Evolutionary conservation across 1,140 invertebrate species (phyloP), one percentile per base, ranked within the genome.

Genomic region (Tetragonula clypearis): DNA sequence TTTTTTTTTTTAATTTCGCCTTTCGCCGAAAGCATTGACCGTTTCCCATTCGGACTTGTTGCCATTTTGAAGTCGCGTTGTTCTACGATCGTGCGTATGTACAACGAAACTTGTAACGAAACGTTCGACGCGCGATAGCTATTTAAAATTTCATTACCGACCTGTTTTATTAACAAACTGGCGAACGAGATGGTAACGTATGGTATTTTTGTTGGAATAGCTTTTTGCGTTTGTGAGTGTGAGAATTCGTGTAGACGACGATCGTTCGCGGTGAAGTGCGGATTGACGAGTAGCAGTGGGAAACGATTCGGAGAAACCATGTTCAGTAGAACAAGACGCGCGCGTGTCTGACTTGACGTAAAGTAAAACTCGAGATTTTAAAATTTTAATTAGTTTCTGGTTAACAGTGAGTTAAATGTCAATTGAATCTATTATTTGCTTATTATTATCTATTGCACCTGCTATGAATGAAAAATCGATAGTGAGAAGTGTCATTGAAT

Each of bases 1-100:
- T 30, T 30, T 30, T 30, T 85, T 81, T 80, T 35, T 89, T 83
- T 84, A 79, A 83, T 77, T 84, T 58, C 30, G 58, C 62, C 80
- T 73, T 79, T 58, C 35, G 68, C 68, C 41, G 41, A 49, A 49
- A 41, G 49, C 19, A 14, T 65, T 9, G 26, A 35, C n/a, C 30
- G 49, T 65, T 60, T 82, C 56, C 53, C 58, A 73, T 82, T n/a
- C 41, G 12, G 35, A 35, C 2, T 15, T 21, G 21, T 8, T 11
- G 5, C 11, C 56, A 35, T 72, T 77, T 69, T 8, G 58, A 82
- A 66, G 66, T 75, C 79, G 23, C 9, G 49, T 26, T 30, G 49
- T 26, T 30, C 72, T 26, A 17, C 53, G 26, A 74, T 74, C 53
- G 26, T 74, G 21, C 53, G 5, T 56, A 55, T 17, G 17, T 56